These are phyloP conservation scores for Eupeodes luniger DNA, from an alignment of 2,888 invertebrate genomes.

Conservation along the genomic window DNA sequence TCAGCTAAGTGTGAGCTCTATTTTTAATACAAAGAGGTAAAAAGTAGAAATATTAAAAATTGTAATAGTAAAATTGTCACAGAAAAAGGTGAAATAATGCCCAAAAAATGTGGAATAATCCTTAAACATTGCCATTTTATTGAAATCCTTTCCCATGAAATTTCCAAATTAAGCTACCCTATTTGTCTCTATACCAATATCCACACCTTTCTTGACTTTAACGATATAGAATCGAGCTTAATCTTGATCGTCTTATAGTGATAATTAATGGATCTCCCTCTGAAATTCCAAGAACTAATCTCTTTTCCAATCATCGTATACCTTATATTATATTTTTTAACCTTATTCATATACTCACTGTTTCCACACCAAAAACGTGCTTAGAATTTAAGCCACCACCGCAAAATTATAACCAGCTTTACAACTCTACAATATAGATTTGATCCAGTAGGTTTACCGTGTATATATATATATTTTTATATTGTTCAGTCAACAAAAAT, in stretches of 20 bases:
- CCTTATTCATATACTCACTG: background rate
- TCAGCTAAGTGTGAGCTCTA: too few relatives aligned
- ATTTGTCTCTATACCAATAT: background rate
- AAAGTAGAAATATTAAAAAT: too few relatives aligned
- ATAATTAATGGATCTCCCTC: conserved; percentile 67
- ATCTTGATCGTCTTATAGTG: conserved; percentile 61
- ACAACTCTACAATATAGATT: background rate
- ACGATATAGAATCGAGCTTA: conserved; percentile 58
- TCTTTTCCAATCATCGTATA: conserved; percentile 47
- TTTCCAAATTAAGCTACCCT: background rate
- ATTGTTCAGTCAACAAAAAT: conserved; percentile 59
- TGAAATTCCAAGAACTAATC: conserved; percentile 70
- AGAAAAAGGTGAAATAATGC: too few relatives aligned
- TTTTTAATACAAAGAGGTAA: too few relatives aligned
- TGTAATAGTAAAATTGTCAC: too few relatives aligned
- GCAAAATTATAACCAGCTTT: conserved; percentile 21
- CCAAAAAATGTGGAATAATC: too few relatives aligned
- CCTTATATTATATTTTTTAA: background rate
- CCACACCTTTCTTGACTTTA: background rate
- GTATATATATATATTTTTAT: background rate
- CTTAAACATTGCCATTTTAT: too few relatives aligned
- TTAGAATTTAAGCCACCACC: conserved; percentile 45
- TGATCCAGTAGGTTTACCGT: too few relatives aligned
- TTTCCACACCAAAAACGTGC: conserved; percentile 57
- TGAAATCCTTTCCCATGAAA: background rate